phyloP scores from a whole-genome alignment of 2,113 vertebrate species.

The Addax nasomaculatus region DNA sequence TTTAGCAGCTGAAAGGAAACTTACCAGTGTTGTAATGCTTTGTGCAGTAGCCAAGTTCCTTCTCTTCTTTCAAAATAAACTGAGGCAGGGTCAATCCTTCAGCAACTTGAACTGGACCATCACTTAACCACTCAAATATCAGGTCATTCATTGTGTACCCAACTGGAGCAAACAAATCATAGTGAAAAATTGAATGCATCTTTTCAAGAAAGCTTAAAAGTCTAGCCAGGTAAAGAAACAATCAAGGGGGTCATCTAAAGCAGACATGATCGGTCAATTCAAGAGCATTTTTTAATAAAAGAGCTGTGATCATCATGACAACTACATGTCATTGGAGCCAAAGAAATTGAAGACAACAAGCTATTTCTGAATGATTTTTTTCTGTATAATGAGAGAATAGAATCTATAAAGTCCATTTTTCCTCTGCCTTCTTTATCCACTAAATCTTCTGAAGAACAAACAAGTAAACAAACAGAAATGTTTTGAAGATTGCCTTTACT shows the following conservation, averaged over 20 bases:
- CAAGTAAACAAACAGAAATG: constrained; percentile 46
- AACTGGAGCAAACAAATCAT: constrained; percentile 83
- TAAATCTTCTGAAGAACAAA: constrained; percentile 43
- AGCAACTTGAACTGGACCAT: constrained; percentile 94
- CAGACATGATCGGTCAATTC: neutral
- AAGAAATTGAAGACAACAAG: constrained; percentile 32
- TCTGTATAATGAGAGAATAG: constrained; percentile 11
- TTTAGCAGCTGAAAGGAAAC: constrained; percentile 10
- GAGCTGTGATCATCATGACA: neutral
- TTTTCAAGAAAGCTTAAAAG: constrained; percentile 1
- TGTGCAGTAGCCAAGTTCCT: constrained; percentile 97
- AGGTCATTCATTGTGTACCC: constrained; percentile 99
- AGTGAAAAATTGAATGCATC: constrained; percentile 1
- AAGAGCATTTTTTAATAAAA: constrained; percentile 10
- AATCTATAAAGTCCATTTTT: constrained; percentile 12
- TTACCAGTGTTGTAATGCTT: constrained; percentile 99
- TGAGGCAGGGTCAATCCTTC: constrained; percentile 96
- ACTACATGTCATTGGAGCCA: neutral
- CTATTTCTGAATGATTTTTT: constrained; percentile 17
- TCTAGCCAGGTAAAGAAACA: neutral
- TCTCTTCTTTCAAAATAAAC: constrained; percentile 97
- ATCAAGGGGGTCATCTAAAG: neutral
- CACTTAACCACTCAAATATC: constrained; percentile 97
- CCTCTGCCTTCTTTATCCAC: constrained; percentile 17
- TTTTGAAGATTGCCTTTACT: constrained; percentile 34